Conservation (phyloP, 2,888 invertebrate species). For the Diarsia brunnea region DNA sequence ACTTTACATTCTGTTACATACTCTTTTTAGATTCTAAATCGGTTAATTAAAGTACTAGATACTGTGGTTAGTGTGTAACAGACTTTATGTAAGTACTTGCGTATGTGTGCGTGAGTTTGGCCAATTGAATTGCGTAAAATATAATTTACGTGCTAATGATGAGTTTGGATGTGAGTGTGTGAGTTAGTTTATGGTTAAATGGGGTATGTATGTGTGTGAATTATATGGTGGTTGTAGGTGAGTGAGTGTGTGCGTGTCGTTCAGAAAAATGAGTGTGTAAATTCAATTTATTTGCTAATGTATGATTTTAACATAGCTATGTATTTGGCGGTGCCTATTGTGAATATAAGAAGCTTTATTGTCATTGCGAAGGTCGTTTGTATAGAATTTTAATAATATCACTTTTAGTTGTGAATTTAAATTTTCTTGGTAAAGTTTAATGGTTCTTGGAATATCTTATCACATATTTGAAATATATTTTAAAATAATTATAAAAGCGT, state of each 20-base stretch:
- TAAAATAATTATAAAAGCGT: neutral
- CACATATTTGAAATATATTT: neutral
- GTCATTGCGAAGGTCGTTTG: slow-evolving; percentile 5
- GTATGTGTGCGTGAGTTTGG: slow-evolving; percentile 22
- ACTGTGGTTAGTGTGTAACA: slow-evolving; percentile 38
- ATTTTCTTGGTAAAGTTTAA: slow-evolving; percentile 4
- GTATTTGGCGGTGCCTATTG: slow-evolving; percentile 17
- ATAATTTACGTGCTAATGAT: slow-evolving; percentile 32
- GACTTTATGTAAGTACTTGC: slow-evolving; percentile 34
- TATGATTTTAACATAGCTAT: slow-evolving; percentile 16
- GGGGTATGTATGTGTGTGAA: neutral
- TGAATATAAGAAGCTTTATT: slow-evolving; percentile 23
- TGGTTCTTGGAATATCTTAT: neutral
- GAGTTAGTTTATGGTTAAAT: slow-evolving; percentile 25
- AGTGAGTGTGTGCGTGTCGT: slow-evolving; percentile 7
- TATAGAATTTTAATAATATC: slow-evolving; percentile 44
- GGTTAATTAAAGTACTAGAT: slow-evolving; percentile 73
- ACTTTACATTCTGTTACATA: slow-evolving; percentile 72
- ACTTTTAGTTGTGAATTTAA: slow-evolving; percentile 23
- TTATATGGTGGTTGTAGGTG: neutral
- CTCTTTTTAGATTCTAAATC: slow-evolving; percentile 76
- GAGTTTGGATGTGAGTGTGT: slow-evolving; percentile 1
- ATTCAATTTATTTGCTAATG: slow-evolving; percentile 52
- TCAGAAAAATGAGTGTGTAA: slow-evolving; percentile 16
- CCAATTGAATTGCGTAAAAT: slow-evolving; percentile 45